Percentiles rank a stretch among this genome's conserved stretches.
Conservation (phyloP, 2,113 vertebrate genomes). For the Vulpes lagopus region DNA sequence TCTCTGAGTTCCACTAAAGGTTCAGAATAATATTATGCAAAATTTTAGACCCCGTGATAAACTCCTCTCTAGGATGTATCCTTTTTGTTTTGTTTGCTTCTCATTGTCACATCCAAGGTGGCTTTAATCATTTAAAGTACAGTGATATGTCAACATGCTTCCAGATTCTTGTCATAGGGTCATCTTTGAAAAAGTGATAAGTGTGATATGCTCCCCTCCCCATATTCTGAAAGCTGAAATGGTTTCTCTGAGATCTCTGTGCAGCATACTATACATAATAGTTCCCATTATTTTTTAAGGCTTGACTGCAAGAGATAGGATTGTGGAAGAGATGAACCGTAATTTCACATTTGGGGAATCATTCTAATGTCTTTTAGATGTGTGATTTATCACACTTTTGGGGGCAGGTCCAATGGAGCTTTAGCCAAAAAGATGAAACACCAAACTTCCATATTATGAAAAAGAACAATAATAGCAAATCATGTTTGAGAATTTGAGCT, state of each 20-base stretch:
- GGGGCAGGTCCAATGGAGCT: neutral
- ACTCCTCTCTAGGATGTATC: neutral
- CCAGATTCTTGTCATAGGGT: neutral
- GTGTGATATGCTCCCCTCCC: neutral
- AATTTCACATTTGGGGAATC: neutral
- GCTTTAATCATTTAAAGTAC: neutral
- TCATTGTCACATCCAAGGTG: neutral
- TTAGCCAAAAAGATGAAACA: neutral
- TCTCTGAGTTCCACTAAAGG: neutral
- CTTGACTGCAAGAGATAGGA: neutral
- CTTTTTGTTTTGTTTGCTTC: neutral
- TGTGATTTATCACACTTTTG: neutral
- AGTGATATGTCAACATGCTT: neutral
- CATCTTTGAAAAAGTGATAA: neutral
- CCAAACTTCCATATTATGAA: neutral
- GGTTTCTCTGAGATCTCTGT: neutral
- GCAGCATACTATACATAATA: neutral
- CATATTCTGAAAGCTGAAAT: neutral
- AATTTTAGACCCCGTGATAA: neutral
- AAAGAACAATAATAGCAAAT: neutral
- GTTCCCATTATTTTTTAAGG: neutral
- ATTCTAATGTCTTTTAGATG: neutral
- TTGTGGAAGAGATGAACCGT: neutral
- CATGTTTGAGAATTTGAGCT: constrained; percentile 13
- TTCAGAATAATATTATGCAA: neutral